Evolutionary conservation across 2,888 invertebrate genomes (phyloP).

Genomic region (Machimus atricapillus): DNA sequence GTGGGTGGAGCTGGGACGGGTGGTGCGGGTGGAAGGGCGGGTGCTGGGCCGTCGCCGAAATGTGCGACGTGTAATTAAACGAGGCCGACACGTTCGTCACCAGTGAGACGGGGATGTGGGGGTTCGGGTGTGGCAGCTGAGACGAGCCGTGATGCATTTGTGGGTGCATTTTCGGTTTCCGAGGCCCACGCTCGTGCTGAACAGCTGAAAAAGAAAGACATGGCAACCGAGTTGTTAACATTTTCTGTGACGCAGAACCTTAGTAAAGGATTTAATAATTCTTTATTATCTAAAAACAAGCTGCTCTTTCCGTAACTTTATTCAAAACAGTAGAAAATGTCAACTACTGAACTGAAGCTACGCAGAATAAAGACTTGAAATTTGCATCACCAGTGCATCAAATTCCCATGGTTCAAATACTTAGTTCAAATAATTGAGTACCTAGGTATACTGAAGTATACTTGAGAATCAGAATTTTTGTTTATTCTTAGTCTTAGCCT

Average conservation of each 20-base stretch:
- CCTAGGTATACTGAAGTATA: too few species aligned
- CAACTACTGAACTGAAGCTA: too few species aligned
- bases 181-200: constrained; percentile 94
- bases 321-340: too few species aligned
- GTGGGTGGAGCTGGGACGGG: constrained; percentile 43
- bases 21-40: constrained; percentile 53
- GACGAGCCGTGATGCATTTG: constrained; percentile 57
- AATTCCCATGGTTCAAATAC: too few species aligned
- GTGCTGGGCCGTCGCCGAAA: constrained; percentile 53
- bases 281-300: background rate
- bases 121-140: constrained; percentile 49
- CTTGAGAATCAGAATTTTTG: too few species aligned
- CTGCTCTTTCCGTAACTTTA: too few species aligned
- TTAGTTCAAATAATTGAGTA: too few species aligned
- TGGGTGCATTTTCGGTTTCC: constrained; percentile 85
- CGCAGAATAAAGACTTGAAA: too few species aligned
- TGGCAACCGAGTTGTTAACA: background rate
- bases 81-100: constrained; percentile 62
- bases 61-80: constrained; percentile 62
- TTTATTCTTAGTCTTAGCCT: too few species aligned
- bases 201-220: constrained; percentile 73
- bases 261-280: too few species aligned
- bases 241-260: background rate
- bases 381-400: too few species aligned
- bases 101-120: constrained; percentile 59